Conservation (phyloP, 2,113 vertebrate genomes). For the Leptosomus discolor region DNA sequence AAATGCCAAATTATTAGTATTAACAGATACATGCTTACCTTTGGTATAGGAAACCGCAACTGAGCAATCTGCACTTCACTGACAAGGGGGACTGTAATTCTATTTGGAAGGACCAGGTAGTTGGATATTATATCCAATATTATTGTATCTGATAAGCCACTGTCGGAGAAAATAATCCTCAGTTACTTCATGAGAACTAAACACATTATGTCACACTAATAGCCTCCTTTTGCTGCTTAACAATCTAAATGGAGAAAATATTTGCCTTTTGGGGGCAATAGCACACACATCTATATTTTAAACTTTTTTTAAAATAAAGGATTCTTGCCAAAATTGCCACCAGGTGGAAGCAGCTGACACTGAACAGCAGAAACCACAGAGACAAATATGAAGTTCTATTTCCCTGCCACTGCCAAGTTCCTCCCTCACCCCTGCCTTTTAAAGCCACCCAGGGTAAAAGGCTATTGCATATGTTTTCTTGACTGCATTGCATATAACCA, state of each 20-base stretch:
- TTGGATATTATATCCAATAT: conserved; percentile 92
- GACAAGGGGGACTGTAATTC: conserved; percentile 90
- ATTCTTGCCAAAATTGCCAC: background rate
- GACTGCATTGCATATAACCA: background rate
- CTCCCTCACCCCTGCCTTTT: background rate
- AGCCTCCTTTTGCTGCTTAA: background rate
- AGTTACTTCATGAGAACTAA: background rate
- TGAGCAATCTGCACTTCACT: conserved; percentile 84
- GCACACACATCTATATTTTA: background rate
- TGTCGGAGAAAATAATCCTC: conserved; percentile 61
- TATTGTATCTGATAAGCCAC: conserved; percentile 89
- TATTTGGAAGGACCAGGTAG: conserved; percentile 91
- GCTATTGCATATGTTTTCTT: background rate
- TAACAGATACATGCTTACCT: conserved; percentile 71
- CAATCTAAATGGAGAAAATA: background rate
- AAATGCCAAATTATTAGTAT: background rate
- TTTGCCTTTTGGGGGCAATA: background rate
- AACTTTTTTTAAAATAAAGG: background rate
- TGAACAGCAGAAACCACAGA: background rate
- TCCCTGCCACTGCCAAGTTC: background rate
- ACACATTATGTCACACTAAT: background rate
- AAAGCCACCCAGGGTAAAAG: background rate
- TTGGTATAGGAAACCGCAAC: conserved; percentile 90
- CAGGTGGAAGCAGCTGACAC: conserved; percentile 58
- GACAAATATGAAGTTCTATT: background rate